Conservation (phyloP, 2,113 vertebrate species). For the Pitta sordida region DNA sequence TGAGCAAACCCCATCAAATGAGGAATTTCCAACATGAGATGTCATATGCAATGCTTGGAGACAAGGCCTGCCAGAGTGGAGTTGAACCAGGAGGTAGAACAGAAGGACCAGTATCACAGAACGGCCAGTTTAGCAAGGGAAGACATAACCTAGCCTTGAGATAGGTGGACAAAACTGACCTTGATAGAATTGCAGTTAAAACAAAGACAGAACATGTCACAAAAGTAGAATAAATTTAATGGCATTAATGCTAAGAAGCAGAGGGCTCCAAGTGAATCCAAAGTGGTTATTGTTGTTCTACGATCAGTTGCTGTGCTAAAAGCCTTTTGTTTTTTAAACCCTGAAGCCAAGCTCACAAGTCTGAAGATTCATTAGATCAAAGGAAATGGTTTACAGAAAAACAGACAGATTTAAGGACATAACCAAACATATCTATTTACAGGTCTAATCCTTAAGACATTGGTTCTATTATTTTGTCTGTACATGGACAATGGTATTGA, state of each 20-base stretch:
- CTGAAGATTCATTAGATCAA: slow-evolving; percentile 51
- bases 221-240: slow-evolving; percentile 9
- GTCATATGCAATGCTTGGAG: background rate
- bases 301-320: background rate
- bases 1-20: background rate
- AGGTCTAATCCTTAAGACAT: background rate
- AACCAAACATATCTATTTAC: slow-evolving; percentile 42
- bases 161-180: background rate
- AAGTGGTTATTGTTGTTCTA: background rate
- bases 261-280: background rate
- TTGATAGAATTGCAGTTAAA: background rate
- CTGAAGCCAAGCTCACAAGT: slow-evolving; percentile 42
- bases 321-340: slow-evolving; percentile 26
- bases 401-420: slow-evolving; percentile 37
- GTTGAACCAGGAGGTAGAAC: background rate
- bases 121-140: background rate
- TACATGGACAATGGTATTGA: background rate
- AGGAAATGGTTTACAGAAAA: slow-evolving; percentile 38
- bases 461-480: background rate
- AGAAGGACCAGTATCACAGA: background rate
- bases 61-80: background rate
- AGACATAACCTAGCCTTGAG: background rate
- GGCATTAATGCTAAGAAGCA: background rate
- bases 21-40: background rate
- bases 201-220: background rate